These are phyloP conservation scores for Esox niger DNA, from an alignment of 2,113 vertebrate species.

Conservation along the genomic window DNA sequence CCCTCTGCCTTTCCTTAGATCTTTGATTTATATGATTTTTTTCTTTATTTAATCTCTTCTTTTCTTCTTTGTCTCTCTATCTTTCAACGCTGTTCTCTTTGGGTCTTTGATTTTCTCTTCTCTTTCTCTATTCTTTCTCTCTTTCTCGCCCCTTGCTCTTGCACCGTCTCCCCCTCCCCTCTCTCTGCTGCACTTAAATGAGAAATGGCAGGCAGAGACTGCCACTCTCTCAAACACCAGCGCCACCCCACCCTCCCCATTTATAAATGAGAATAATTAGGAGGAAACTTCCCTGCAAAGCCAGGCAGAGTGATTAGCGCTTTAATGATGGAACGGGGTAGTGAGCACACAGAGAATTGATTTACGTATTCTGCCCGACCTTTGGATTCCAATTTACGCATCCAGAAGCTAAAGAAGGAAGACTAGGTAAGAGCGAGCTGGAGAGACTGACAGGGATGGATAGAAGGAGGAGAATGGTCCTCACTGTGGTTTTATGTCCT, in stretches of 20 bases:
- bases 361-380: constrained; percentile 73
- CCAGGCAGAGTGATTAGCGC: constrained; percentile 72
- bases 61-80: too few species aligned
- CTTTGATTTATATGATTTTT: too few species aligned
- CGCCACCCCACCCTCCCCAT: constrained; percentile 59
- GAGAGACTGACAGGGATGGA: constrained; percentile 53
- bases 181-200: constrained; percentile 52
- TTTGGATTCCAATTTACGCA: constrained; percentile 72
- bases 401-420: constrained; percentile 62
- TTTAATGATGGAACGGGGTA: constrained; percentile 72
- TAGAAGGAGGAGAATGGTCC: constrained; percentile 20
- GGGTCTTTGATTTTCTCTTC: too few species aligned
- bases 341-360: constrained; percentile 68
- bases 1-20: too few species aligned
- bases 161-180: constrained; percentile 11
- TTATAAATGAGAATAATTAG: constrained; percentile 79
- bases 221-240: constrained; percentile 63
- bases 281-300: constrained; percentile 69
- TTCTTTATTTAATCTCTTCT: too few species aligned
- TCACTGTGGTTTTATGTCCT: background rate
- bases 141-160: background rate
- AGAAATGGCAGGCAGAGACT: constrained; percentile 58
- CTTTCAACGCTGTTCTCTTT: too few species aligned
- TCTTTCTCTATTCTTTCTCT: too few species aligned
- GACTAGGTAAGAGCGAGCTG: constrained; percentile 55